Base-by-base conservation (phyloP, 2,113 vertebrate species). In the Odocoileus virginianus region DNA sequence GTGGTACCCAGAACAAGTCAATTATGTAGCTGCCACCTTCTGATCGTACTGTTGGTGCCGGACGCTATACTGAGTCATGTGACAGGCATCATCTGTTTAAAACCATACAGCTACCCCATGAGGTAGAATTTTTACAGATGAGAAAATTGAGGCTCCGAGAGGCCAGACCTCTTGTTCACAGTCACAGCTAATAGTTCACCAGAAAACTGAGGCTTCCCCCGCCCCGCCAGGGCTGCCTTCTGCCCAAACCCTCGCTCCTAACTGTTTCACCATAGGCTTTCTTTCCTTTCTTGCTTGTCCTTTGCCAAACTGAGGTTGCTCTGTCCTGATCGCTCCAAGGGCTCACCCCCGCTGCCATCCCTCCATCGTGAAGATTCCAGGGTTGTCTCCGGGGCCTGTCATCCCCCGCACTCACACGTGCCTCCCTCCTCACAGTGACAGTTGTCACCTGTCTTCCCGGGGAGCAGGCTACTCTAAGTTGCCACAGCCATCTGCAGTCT, bases 31-130 rank as follows among this genome's bases (percentile, higher is more conserved):
- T 25, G 3, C 5, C 45, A 43, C 74, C n/a, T 47, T 3, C 94
- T 23, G 3, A 27, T 25, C 8, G 1, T 27, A 5, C 43, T 7
- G 4, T 45, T 11, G 33, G 71, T 7, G 12, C 86, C 5, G 2
- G 43, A 43, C 3, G 17, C 58, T 36, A 10, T 76, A 33, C 40
- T 2, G 25, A 55, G 58, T n/a, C n/a, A 4, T 28, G 0, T 15
- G n/a, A 58, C 47, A 3, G 10, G 2, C 30, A 2, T 30, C 30
- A 2, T 36, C 93, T 89, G 47, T 64, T 71, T 33, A 52, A 52
- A 64, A 61, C 15, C 76, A 30, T 64, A 52, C 33, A 52, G 78
- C 85, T 43, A 6, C 54, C 19, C 85, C 36, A 14, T 9, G 27
- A 85, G 67, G 57, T 14, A 28, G 50, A 25, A 43, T 45, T 78